Evolutionary conservation across 2,113 vertebrate species (phyloP).

Genomic region (Camelus bactrianus): DNA sequence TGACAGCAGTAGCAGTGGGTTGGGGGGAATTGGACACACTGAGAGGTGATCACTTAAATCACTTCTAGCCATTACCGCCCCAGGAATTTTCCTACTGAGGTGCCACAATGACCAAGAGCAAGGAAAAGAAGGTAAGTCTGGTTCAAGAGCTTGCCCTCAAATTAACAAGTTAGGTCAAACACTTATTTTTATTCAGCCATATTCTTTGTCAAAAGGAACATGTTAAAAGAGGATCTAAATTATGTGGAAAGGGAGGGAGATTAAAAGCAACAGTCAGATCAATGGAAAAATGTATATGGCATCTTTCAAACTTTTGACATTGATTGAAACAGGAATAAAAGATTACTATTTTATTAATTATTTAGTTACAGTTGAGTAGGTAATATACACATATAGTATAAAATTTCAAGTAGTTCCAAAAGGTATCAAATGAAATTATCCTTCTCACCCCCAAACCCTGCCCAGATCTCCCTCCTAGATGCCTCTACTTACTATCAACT

Average conservation of each 20-base stretch:
- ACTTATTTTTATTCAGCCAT: neutral
- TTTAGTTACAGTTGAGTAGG: neutral
- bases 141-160: neutral
- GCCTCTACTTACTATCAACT: neutral
- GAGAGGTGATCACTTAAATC: neutral
- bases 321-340: neutral
- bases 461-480: neutral
- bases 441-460: neutral
- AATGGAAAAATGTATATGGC: neutral
- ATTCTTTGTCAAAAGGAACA: fast-evolving
- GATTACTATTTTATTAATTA: conserved; percentile 18
- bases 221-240: conserved; percentile 31
- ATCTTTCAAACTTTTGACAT: neutral
- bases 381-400: neutral
- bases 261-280: conserved; percentile 23
- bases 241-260: neutral
- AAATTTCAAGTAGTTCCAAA: neutral
- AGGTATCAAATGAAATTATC: neutral
- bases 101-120: neutral
- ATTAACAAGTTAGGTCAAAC: neutral
- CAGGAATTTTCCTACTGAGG: neutral
- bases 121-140: neutral
- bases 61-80: neutral
- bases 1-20: neutral
- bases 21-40: neutral